phyloP scores from a whole-genome alignment of 1,140 invertebrate genomes.

The Euborellia annulipes region DNA sequence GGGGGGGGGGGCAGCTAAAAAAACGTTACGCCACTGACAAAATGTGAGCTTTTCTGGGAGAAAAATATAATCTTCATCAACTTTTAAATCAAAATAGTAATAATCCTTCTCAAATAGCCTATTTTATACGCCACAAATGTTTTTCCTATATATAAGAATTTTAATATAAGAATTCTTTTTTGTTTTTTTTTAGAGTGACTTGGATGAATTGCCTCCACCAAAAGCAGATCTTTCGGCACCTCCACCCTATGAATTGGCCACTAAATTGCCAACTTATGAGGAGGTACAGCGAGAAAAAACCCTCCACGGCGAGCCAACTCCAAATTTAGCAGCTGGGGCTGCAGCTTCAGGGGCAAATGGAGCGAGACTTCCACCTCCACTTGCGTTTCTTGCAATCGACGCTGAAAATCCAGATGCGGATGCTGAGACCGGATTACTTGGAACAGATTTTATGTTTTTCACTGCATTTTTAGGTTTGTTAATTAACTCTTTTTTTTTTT shows the following conservation, averaged over 20 bases:
- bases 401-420: constrained; percentile 52
- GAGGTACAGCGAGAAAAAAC: constrained; percentile 75
- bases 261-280: constrained; percentile 75
- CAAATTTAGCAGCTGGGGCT: constrained; percentile 19
- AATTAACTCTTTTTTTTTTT: not conserved
- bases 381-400: constrained; percentile 52
- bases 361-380: constrained; percentile 25
- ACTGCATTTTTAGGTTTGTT: constrained; percentile 64
- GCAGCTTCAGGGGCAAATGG: constrained; percentile 22
- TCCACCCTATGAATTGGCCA: constrained; percentile 61
- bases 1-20: no score
- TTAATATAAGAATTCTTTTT: constrained; percentile 1
- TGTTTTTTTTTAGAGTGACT: constrained; percentile 2
- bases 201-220: constrained; percentile 50
- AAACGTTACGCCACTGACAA: no score
- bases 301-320: constrained; percentile 46
- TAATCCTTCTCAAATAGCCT: no score
- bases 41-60: no score
- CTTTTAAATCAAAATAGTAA: no score
- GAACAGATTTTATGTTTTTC: constrained; percentile 77
- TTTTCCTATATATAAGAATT: no score
- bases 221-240: constrained; percentile 68
- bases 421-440: constrained; percentile 52
- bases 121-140: no score
- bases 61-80: no score